Evolutionary conservation across 2,888 invertebrate genomes (phyloP).

Genomic region (Erebia ligea): DNA sequence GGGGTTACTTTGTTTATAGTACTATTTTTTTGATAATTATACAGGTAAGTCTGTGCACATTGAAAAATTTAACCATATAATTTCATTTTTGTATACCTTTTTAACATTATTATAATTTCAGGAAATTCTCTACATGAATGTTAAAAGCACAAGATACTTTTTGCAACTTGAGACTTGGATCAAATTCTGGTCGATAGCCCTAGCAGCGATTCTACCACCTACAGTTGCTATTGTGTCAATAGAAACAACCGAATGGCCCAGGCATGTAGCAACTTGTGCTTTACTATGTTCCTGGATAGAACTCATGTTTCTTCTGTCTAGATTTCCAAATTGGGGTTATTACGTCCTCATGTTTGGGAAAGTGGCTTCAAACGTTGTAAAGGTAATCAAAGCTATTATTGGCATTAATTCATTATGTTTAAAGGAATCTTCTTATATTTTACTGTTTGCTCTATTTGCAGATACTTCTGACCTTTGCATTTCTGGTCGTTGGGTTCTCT

Average conservation of each 20-base stretch:
- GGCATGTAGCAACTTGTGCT: slow-evolving; percentile 79
- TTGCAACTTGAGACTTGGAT: slow-evolving; percentile 82
- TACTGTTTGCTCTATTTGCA: slow-evolving; percentile 51
- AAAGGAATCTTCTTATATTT: neutral
- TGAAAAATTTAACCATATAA: neutral
- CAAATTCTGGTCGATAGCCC: slow-evolving; percentile 75
- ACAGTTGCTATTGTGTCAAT: slow-evolving; percentile 54
- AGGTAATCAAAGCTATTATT: slow-evolving; percentile 57
- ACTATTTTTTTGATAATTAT: slow-evolving; percentile 65
- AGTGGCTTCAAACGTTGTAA: slow-evolving; percentile 81
- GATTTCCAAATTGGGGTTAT: slow-evolving; percentile 83
- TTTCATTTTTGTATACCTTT: neutral
- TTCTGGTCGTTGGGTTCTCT: slow-evolving; percentile 81
- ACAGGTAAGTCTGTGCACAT: slow-evolving; percentile 59
- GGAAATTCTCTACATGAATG: slow-evolving; percentile 80
- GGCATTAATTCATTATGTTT: neutral
- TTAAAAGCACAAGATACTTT: slow-evolving; percentile 76
- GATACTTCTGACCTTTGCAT: slow-evolving; percentile 76
- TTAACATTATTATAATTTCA: slow-evolving; percentile 47
- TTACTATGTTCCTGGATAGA: slow-evolving; percentile 82
- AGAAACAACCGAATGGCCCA: slow-evolving; percentile 64
- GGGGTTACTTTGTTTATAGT: slow-evolving; percentile 67
- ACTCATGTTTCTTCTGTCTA: slow-evolving; percentile 81
- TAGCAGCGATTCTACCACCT: slow-evolving; percentile 70
- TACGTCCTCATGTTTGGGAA: slow-evolving; percentile 85